Conservation (phyloP, 1,140 invertebrate species). For the Drosophila bipectinata region DNA sequence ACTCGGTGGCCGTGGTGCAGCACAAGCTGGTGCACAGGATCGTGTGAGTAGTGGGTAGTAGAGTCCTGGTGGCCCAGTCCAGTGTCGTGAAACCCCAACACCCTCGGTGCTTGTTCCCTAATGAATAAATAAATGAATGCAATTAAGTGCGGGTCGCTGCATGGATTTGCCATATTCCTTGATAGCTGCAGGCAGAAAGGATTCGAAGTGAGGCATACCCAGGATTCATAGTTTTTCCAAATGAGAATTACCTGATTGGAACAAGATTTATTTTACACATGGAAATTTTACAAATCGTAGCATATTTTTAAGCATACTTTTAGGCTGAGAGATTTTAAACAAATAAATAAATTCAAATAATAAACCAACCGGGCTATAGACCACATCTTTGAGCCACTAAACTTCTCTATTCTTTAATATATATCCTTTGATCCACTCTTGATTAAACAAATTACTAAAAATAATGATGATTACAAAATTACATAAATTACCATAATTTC, state of each 20-base stretch:
- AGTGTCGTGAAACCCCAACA: constrained; percentile 4
- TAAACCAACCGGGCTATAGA: no score
- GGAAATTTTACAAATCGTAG: neutral
- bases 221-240: neutral
- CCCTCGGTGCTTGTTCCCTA: constrained; percentile 40
- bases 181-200: neutral
- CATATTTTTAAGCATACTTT: neutral
- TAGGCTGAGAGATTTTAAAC: neutral
- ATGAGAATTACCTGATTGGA: neutral
- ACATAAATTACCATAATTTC: neutral
- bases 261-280: neutral
- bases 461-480: neutral
- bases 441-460: no score
- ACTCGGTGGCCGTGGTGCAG: constrained; percentile 81
- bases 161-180: constrained; percentile 8
- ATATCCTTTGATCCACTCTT: no score
- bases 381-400: no score
- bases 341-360: no score
- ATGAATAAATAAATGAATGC: constrained; percentile 65
- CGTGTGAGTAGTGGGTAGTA: constrained; percentile 70
- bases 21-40: constrained; percentile 81
- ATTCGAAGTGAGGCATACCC: constrained; percentile 9
- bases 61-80: neutral
- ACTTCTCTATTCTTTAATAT: no score
- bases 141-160: constrained; percentile 47